These are phyloP conservation scores for Hymenochirus boettgeri DNA, from an alignment of 2,113 vertebrate genomes.

Conservation along the genomic window DNA sequence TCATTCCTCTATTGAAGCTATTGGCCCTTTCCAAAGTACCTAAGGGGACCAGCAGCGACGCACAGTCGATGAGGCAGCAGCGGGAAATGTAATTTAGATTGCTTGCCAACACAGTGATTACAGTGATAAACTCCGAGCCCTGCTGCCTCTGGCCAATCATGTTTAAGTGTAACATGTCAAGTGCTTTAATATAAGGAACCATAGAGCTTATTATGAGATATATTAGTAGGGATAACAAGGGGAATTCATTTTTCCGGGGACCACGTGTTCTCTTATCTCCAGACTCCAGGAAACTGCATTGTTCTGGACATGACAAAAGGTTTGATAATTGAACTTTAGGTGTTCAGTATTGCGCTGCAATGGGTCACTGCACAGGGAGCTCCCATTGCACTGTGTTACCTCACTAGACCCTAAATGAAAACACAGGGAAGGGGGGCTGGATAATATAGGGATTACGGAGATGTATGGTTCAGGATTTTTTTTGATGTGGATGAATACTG, in stretches of 20 bases:
- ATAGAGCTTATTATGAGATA: background rate
- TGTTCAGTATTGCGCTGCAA: background rate
- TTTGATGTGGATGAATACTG: background rate
- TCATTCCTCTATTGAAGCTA: background rate
- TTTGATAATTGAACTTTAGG: background rate
- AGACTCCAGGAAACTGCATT: background rate
- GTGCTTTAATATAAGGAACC: background rate
- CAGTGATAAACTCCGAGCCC: background rate
- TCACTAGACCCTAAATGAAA: background rate
- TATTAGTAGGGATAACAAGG: constrained; percentile 1
- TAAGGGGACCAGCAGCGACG: background rate
- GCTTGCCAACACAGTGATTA: background rate
- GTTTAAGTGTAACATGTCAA: constrained; percentile 5
- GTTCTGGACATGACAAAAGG: background rate
- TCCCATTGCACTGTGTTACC: background rate
- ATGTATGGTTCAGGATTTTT: background rate
- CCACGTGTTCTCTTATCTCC: background rate
- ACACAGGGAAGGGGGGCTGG: background rate
- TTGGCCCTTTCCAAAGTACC: background rate
- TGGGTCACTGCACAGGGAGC: background rate
- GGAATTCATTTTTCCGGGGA: background rate
- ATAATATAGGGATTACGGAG: background rate
- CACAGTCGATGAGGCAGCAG: no score
- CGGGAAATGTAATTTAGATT: background rate
- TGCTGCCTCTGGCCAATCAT: background rate